Percentiles rank a stretch among this genome's conserved stretches.
Conservation (phyloP, 1,140 invertebrate genomes). For the Drosophila equinoxialis region DNA sequence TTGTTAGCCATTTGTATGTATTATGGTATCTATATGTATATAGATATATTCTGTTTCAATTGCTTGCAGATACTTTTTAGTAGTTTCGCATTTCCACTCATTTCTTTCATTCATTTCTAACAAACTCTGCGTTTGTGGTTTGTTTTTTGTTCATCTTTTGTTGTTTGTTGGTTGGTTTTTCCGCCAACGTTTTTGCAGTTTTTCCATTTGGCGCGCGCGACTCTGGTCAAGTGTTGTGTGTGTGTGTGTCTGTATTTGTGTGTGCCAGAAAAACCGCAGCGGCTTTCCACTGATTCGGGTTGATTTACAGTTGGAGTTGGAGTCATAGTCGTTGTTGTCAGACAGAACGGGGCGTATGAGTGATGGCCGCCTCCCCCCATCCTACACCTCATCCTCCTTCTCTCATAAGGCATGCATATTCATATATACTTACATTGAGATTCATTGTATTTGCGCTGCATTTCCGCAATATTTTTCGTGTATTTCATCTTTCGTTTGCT, state of each 20-base stretch:
- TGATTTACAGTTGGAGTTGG: constrained; percentile 55
- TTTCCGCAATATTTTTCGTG: constrained; percentile 71
- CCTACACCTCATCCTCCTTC: neutral
- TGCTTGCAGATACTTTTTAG: constrained; percentile 6
- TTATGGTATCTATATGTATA: neutral
- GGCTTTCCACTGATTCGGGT: constrained; percentile 46
- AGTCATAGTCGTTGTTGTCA: constrained; percentile 33
- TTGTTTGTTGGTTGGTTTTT: constrained; percentile 13
- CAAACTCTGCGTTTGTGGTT: constrained; percentile 1
- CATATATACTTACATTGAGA: constrained; percentile 69
- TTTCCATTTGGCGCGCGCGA: constrained; percentile 35
- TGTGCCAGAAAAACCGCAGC: constrained; percentile 69
- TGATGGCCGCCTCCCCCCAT: constrained; percentile 42
- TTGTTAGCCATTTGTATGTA: neutral
- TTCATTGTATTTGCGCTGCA: constrained; percentile 77
- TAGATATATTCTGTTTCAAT: neutral
- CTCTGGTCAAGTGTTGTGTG: constrained; percentile 70
- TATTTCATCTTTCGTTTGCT: constrained; percentile 60
- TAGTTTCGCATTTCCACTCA: constrained; percentile 4
- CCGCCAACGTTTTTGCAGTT: constrained; percentile 11
- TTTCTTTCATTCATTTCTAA: constrained; percentile 14
- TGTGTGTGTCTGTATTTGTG: constrained; percentile 48
- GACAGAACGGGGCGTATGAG: constrained; percentile 63
- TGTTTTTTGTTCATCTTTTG: constrained; percentile 19
- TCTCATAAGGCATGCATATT: constrained; percentile 55